Evolutionary conservation across 1,140 invertebrate species (phyloP), one percentile per base, ranked within the genome.

Genomic region (Pristionchus pacificus): DNA sequence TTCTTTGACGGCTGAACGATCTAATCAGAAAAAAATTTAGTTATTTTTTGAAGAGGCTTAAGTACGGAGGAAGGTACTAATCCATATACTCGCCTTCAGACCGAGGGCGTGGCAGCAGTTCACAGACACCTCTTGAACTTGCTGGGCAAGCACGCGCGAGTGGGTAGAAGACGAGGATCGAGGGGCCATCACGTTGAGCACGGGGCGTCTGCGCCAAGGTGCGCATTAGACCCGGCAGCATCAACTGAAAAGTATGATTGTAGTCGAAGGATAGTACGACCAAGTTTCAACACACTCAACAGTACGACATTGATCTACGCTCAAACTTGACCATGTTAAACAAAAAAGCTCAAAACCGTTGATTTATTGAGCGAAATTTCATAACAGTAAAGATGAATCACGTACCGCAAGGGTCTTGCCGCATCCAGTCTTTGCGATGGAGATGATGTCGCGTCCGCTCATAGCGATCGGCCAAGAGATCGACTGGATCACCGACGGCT

Each of bases 111-210:
- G 88, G 29, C 93, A 92, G 88, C 96, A 97, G 72, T 95, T 91
- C 58, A 87, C 88, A 3, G 92, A 92, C 28, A 62, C 60, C 85
- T 92, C 90, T 85, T 96, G 91, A 74, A 97, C 96, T 86, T 97
- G 95, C 81, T 96, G 93, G 1, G 95, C 95, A 68, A 97, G 86
- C 85, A 97, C 95, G 82, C 95, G 86, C 0, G 95, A 97, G 1
- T n/a, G 95, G 95, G 32, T 93, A 93, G 55, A 97, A 86, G 27
- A 97, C 90, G 2, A 97, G 85, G 29, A 83, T 84, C 6, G 63
- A 29, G 15, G 81, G 78, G 19, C 80, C 80, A 15, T 81, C 82
- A 24, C 60, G 68, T n/a, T 60, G 61, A 58, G 76, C 71, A 19
- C 58, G 71, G n/a, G n/a, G n/a, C 30, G 38, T 88, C 83, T 97